Conservation (phyloP, 1,140 invertebrate genomes). For the Ptiloglossa arizonensis region DNA sequence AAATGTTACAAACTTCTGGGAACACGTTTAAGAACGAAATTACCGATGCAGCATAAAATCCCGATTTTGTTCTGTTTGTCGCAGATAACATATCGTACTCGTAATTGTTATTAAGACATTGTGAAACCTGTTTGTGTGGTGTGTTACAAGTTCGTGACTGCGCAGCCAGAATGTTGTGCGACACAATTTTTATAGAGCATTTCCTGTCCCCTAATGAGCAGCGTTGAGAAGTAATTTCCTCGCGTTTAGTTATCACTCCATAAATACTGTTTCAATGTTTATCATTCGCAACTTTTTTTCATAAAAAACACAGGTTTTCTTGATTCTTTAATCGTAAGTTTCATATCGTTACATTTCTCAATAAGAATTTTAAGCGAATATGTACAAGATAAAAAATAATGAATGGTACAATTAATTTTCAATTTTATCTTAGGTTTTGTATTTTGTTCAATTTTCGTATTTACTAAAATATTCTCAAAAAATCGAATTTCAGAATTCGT, state of each 20-base stretch:
- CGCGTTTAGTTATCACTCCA: background rate
- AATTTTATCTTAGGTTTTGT: too few species aligned
- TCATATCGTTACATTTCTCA: too few species aligned
- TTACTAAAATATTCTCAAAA: too few species aligned
- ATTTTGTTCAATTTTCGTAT: too few species aligned
- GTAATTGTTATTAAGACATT: background rate
- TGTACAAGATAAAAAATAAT: too few species aligned
- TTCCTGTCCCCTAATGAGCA: constrained; percentile 22
- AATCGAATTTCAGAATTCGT: too few species aligned
- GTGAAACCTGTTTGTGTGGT: background rate
- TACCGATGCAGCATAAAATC: background rate
- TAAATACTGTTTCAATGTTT: too few species aligned
- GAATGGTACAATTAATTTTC: too few species aligned
- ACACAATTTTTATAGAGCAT: constrained; percentile 27
- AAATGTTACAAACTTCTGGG: background rate
- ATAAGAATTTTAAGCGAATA: too few species aligned
- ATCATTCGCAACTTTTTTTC: too few species aligned
- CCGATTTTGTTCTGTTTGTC: background rate
- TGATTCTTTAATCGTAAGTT: too few species aligned
- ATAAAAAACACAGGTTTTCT: too few species aligned
- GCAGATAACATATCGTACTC: background rate
- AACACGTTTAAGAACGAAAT: background rate
- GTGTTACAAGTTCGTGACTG: background rate
- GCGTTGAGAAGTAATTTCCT: constrained; percentile 8
- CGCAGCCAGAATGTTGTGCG: constrained; percentile 10